Evolutionary conservation across 2,888 invertebrate genomes (phyloP).

Genomic region (Meta bourneti): DNA sequence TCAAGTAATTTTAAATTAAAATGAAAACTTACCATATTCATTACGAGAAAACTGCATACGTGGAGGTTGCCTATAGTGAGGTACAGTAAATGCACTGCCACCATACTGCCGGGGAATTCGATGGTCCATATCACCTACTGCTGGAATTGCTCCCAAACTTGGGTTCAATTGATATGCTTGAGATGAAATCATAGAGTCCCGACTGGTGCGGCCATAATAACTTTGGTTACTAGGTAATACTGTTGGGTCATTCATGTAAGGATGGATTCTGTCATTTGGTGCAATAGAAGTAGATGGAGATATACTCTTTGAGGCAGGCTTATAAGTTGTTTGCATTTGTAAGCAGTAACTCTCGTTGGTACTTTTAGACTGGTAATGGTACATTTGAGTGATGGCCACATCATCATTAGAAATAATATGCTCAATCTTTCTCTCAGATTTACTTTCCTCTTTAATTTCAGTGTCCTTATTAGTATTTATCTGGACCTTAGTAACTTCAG

Average conservation of each 20-base stretch:
- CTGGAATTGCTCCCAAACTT: slow-evolving; percentile 51
- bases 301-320: slow-evolving; percentile 53
- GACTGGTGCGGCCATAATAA: slow-evolving; percentile 52
- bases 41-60: slow-evolving; percentile 56
- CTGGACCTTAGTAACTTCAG: slow-evolving; percentile 77
- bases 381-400: slow-evolving; percentile 77
- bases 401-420: slow-evolving; percentile 75
- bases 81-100: slow-evolving; percentile 76
- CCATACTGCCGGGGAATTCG: slow-evolving; percentile 64
- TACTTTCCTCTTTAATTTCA: slow-evolving; percentile 73
- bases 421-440: slow-evolving; percentile 75
- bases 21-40: slow-evolving; percentile 73
- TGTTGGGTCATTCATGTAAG: slow-evolving; percentile 45
- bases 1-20: no score
- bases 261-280: slow-evolving; percentile 31
- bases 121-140: slow-evolving; percentile 56
- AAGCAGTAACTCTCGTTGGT: slow-evolving; percentile 76
- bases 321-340: slow-evolving; percentile 77
- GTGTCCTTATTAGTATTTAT: slow-evolving; percentile 77
- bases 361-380: slow-evolving; percentile 75
- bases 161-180: slow-evolving; percentile 66
- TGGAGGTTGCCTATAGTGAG: slow-evolving; percentile 73
- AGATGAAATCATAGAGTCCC: slow-evolving; percentile 39
- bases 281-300: slow-evolving; percentile 49
- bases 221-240: slow-evolving; percentile 45